Percentiles rank a stretch among this genome's conserved stretches.
Conservation (phyloP, 2,797 vertebrate genomes). For the Sphenodon punctatus region DNA sequence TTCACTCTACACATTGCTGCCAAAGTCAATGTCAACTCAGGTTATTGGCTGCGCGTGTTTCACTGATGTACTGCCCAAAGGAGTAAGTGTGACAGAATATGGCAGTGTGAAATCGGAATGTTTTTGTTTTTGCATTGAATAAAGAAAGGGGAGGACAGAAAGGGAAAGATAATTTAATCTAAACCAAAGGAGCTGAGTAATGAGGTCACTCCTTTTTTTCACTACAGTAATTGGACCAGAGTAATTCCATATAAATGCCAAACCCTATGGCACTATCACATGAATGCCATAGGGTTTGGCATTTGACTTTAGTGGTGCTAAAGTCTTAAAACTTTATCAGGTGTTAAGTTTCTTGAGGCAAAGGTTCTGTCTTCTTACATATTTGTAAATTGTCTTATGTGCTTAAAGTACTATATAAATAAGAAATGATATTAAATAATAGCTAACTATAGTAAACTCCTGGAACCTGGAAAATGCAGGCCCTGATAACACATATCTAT, state of each 20-base stretch:
- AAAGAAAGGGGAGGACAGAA: not conserved
- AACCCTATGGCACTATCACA: not conserved
- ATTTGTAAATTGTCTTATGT: too few relatives aligned
- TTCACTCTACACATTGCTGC: not conserved
- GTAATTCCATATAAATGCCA: not conserved
- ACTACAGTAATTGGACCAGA: not conserved
- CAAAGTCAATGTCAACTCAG: not conserved
- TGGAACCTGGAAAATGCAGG: too few relatives aligned
- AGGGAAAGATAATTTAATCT: conserved; percentile 11
- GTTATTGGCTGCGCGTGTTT: not conserved
- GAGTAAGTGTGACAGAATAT: not conserved
- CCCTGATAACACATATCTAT: too few relatives aligned
- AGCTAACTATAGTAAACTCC: too few relatives aligned
- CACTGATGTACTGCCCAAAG: not conserved
- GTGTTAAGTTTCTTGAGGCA: not conserved
- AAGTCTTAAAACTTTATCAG: not conserved
- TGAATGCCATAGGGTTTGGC: not conserved
- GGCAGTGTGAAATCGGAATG: not conserved
- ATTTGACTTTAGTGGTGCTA: not conserved
- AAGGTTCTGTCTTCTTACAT: not conserved
- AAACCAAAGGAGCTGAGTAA: not conserved
- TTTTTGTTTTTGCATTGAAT: not conserved
- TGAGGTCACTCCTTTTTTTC: not conserved
- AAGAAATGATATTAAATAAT: not conserved
- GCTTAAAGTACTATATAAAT: too few relatives aligned